phyloP scores from a whole-genome alignment of 2,888 invertebrate genomes.

The Caradrina clavipalpis region DNA sequence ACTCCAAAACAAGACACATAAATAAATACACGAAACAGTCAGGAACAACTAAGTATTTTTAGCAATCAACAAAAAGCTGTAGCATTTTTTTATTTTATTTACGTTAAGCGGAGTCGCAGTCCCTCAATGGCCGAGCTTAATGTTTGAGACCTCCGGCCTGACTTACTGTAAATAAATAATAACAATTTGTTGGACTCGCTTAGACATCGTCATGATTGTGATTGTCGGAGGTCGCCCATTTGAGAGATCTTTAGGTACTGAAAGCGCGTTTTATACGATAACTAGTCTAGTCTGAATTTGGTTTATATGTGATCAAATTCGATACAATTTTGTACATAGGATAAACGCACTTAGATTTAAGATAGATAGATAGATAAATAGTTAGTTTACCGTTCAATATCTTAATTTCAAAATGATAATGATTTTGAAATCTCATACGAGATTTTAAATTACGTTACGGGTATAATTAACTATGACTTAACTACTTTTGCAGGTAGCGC shows the following conservation, averaged over 20 bases:
- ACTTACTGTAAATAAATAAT: constrained; percentile 53
- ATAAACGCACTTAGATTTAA: no score
- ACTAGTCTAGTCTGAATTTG: no score
- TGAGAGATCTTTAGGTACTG: not conserved
- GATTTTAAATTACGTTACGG: no score
- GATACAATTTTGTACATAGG: no score
- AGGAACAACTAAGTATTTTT: constrained; percentile 9
- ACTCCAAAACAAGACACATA: not conserved
- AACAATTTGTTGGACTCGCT: constrained; percentile 38
- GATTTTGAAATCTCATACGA: no score
- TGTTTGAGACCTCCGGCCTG: constrained; percentile 46
- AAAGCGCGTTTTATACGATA: no score
- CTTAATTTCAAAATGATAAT: no score
- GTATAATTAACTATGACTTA: no score
- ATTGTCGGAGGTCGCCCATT: constrained; percentile 10
- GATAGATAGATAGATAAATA: no score
- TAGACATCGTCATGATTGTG: not conserved
- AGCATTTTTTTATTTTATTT: constrained; percentile 44
- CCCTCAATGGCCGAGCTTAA: constrained; percentile 31
- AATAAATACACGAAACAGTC: not conserved
- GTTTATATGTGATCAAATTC: no score
- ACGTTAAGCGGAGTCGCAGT: constrained; percentile 21
- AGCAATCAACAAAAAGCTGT: constrained; percentile 29
- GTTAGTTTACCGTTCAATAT: no score
- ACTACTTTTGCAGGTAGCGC: no score